These are phyloP conservation scores for Pipa parva DNA, from an alignment of 2,113 vertebrate genomes.

Conservation along the genomic window DNA sequence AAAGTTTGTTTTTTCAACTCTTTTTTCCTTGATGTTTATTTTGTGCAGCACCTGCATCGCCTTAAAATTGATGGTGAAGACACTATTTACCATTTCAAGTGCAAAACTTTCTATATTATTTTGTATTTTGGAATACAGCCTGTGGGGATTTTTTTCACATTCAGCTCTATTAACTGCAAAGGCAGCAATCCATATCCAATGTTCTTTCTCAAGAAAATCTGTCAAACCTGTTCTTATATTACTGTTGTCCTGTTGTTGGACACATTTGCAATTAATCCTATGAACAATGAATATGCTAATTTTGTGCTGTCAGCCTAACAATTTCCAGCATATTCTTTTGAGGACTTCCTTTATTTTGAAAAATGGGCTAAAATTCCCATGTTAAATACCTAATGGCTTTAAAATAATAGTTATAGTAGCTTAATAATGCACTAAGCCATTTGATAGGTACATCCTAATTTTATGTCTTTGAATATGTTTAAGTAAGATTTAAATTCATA, in stretches of 20 bases:
- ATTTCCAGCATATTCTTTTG: constrained; percentile 51
- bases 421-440: constrained; percentile 62
- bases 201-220: constrained; percentile 68
- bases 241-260: constrained; percentile 60
- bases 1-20: no score
- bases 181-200: constrained; percentile 73
- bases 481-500: constrained; percentile 75
- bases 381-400: constrained; percentile 70
- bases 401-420: constrained; percentile 66
- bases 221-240: constrained; percentile 63
- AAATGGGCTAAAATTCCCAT: constrained; percentile 68
- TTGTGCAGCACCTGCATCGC: no score
- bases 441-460: constrained; percentile 70
- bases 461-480: constrained; percentile 70
- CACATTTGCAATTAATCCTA: constrained; percentile 71
- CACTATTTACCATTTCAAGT: constrained; percentile 22
- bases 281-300: constrained; percentile 71
- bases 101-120: constrained; percentile 26
- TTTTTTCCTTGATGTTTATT: no score
- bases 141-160: constrained; percentile 59
- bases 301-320: constrained; percentile 50
- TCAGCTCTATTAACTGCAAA: constrained; percentile 68
- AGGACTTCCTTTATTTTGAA: constrained; percentile 61
- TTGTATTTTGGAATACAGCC: constrained; percentile 47
- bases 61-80: not conserved